Evolutionary conservation across 2,113 vertebrate genomes (phyloP), one percentile per base, ranked within the genome.

Genomic region (Semnornis frantzii): DNA sequence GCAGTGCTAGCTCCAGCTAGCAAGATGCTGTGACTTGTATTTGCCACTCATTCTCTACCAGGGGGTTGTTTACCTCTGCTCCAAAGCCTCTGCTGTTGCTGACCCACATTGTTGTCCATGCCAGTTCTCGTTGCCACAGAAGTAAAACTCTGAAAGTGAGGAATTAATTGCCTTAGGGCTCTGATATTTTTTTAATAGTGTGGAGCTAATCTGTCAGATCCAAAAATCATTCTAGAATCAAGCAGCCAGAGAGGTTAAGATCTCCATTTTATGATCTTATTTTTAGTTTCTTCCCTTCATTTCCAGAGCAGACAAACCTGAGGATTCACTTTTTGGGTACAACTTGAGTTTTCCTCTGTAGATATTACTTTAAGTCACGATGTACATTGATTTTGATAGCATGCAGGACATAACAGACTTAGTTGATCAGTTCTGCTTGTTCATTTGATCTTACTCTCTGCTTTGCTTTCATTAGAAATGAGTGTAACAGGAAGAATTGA

Each of bases 381-480:
- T 46, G 62, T 31, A 31, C 79, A 85, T 78, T 59, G 71, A 65
- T 92, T 94, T 84, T 90, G 72, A 88, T 83, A 74, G 62, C 73
- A 39, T 39, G 25, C 72, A 81, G 79, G 64, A 81, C 64, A 42
- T 80, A 89, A 57, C 57, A 83, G 64, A 37, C 91, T 93, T 94
- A 89, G 94, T 54, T 85, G 82, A 94, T 94, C 75, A 18, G 31
- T 60, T 72, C 73, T 55, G 24, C 73, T 69, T 82, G 76, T 68
- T 31, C 16, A 25, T 90, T 93, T 89, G 66, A 84, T 72, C 30
- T 87, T 89, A 34, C 15, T 93, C 59, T 10, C 42, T 46, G 44
- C 74, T 92, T 94, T 84, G 46, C 83, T 73, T 85, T 94, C 70
- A 52, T 94, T 92, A 91, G 54, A 90, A 85, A n/a, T 21, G n/a